Evolutionary conservation across 2,888 invertebrate genomes (phyloP).

Genomic region (Synergus itoensis): DNA sequence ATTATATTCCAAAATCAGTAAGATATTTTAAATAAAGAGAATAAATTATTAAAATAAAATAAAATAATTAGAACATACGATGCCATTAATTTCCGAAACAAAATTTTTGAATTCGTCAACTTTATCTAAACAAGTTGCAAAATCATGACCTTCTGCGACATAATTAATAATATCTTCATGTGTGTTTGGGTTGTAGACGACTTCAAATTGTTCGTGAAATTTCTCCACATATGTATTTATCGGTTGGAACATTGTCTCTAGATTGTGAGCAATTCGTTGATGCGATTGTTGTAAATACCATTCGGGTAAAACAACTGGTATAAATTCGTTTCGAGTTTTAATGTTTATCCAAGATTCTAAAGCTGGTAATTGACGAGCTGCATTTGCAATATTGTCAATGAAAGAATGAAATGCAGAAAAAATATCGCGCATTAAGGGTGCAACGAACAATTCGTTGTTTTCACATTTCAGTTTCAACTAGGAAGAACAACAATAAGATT

Average conservation of each 20-base stretch:
- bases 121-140: slow-evolving; percentile 64
- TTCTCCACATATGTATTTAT: slow-evolving; percentile 80
- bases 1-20: background rate
- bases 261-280: slow-evolving; percentile 78
- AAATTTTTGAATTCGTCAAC: slow-evolving; percentile 67
- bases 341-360: slow-evolving; percentile 70
- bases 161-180: slow-evolving; percentile 78
- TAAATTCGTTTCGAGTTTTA: slow-evolving; percentile 60
- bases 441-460: slow-evolving; percentile 61
- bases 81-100: slow-evolving; percentile 65
- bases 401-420: slow-evolving; percentile 61
- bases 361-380: slow-evolving; percentile 65
- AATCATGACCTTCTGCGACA: slow-evolving; percentile 79
- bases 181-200: slow-evolving; percentile 80
- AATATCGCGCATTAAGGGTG: slow-evolving; percentile 63
- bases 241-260: slow-evolving; percentile 81
- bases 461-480: slow-evolving; percentile 49
- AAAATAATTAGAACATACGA: slow-evolving; percentile 57
- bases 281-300: slow-evolving; percentile 79
- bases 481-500: background rate
- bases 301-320: slow-evolving; percentile 61
- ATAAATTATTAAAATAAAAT: slow-evolving; percentile 10
- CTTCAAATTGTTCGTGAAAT: slow-evolving; percentile 80
- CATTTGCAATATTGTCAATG: slow-evolving; percentile 65
- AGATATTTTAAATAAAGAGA: background rate